Evolutionary conservation across 2,113 vertebrate genomes (phyloP).

Genomic region (Gymnogyps californianus): DNA sequence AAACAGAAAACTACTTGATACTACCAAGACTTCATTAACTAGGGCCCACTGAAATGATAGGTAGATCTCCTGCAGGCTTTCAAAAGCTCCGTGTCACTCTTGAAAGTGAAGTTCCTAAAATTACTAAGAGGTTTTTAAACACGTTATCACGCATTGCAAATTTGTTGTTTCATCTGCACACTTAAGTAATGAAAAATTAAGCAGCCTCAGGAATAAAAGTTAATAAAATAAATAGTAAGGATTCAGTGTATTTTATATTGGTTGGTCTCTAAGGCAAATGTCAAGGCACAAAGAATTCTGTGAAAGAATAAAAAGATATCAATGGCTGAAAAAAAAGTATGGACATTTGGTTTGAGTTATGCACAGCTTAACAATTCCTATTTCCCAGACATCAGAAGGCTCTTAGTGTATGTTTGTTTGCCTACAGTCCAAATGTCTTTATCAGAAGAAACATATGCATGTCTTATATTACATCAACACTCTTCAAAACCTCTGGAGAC

Average conservation of each 20-base stretch:
- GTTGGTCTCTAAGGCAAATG: not conserved
- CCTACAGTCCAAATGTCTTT: not conserved
- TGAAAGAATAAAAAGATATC: constrained; percentile 1
- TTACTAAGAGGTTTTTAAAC: not conserved
- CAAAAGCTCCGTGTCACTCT: not conserved
- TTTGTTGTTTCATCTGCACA: constrained; percentile 42
- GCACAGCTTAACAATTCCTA: not conserved
- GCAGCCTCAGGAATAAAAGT: constrained; percentile 3
- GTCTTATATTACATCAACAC: not conserved
- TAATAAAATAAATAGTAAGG: constrained; percentile 20
- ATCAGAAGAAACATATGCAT: not conserved
- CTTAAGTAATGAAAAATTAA: constrained; percentile 37
- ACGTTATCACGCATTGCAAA: not conserved
- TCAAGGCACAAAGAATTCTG: not conserved
- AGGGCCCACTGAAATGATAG: not conserved
- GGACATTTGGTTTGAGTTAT: not conserved
- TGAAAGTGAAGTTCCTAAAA: not conserved
- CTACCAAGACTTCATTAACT: not conserved
- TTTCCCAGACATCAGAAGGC: not conserved
- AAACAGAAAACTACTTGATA: not conserved
- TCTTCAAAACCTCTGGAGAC: not conserved
- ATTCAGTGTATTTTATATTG: not conserved
- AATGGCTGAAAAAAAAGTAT: not conserved
- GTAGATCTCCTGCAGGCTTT: not conserved
- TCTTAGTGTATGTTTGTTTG: not conserved